These are phyloP conservation scores for Iguana delicatissima DNA, from an alignment of 2,797 vertebrate genomes.

Conservation along the genomic window DNA sequence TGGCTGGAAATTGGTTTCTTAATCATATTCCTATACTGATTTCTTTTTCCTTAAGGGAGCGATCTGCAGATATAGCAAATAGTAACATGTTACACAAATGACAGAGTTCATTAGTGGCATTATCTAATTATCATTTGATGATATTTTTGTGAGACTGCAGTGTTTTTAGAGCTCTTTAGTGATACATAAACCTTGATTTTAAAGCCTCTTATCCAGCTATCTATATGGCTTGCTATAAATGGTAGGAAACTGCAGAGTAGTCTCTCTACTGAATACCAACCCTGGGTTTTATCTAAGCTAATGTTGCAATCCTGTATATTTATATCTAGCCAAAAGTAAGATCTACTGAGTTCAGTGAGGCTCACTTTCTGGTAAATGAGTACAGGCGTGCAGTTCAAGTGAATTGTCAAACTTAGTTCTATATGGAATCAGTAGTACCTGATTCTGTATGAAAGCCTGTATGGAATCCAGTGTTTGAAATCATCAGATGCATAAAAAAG, in stretches of 20 bases:
- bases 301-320: not conserved
- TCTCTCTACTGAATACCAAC: conserved; percentile 34
- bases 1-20: not conserved
- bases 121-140: conserved; percentile 79
- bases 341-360: not conserved
- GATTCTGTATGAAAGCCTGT: no score
- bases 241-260: conserved; percentile 63
- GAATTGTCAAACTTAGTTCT: not conserved
- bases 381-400: not conserved
- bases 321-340: not conserved
- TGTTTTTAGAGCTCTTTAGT: conserved; percentile 80
- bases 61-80: conserved; percentile 25
- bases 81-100: conserved; percentile 67
- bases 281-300: not conserved
- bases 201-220: conserved; percentile 73
- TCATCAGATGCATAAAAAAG: no score
- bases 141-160: conserved; percentile 77
- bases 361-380: not conserved
- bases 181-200: conserved; percentile 79
- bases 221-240: conserved; percentile 73
- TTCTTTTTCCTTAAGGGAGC: conserved; percentile 4
- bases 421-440: not conserved
- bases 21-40: not conserved
- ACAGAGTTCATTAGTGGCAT: conserved; percentile 77
- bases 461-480: no score